Percentiles rank a stretch among this genome's conserved stretches.
Conservation (phyloP, 2,797 vertebrate genomes). For the Melanotaenia boesemani region DNA sequence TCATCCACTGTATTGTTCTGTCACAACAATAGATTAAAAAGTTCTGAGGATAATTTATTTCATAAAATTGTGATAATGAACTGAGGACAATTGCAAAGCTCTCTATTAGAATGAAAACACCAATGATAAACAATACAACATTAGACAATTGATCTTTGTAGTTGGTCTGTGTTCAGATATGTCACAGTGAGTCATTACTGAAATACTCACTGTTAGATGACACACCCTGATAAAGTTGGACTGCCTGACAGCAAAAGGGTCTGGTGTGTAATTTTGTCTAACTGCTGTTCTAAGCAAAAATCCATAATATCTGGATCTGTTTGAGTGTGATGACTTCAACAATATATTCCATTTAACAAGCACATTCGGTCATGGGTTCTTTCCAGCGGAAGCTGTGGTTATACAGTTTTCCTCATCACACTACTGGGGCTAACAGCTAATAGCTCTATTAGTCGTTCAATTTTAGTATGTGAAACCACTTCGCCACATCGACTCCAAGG, state of each 20-base stretch:
- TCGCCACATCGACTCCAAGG: not conserved
- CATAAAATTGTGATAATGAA: not conserved
- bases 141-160: constrained; percentile 37
- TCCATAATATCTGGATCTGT: constrained; percentile 37
- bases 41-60: not conserved
- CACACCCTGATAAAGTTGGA: constrained; percentile 61
- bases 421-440: constrained; percentile 2
- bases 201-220: constrained; percentile 57
- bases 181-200: constrained; percentile 59
- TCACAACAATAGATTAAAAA: constrained; percentile 8
- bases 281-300: constrained; percentile 54
- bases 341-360: constrained; percentile 17
- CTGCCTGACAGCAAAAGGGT: constrained; percentile 56
- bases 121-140: constrained; percentile 26
- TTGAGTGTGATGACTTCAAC: constrained; percentile 35
- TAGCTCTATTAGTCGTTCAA: constrained; percentile 4
- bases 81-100: constrained; percentile 12
- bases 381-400: constrained; percentile 12
- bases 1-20: not conserved
- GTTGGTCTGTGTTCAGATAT: constrained; percentile 21
- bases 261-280: constrained; percentile 54
- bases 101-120: constrained; percentile 19
- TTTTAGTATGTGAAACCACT: not conserved
- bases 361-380: not conserved
- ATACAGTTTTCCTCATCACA: constrained; percentile 6